A percentile compares a stretch with the other conserved stretches of the same genome.
These are phyloP conservation scores for Leptopilina myrica DNA, from an alignment of 2,888 invertebrate species.

Conservation along the genomic window DNA sequence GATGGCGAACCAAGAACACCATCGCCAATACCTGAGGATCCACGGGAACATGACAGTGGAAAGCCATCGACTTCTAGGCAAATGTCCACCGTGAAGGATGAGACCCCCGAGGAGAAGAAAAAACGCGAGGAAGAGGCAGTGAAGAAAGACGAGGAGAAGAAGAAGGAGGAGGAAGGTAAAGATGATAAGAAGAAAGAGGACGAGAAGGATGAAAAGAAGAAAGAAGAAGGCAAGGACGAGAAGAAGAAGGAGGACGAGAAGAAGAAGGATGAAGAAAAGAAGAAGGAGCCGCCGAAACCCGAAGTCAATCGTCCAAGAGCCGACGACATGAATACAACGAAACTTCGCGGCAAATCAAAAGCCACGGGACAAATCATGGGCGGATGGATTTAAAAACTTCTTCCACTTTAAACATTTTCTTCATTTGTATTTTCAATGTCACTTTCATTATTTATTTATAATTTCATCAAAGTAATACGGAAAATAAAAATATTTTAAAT, in stretches of 20 bases:
- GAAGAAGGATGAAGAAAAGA: conserved; percentile 53
- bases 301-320: conserved; percentile 56
- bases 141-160: conserved; percentile 41
- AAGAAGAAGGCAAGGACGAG: conserved; percentile 41
- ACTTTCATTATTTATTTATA: background rate
- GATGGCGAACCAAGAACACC: conserved; percentile 70
- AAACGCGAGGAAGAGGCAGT: conserved; percentile 43
- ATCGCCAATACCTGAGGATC: conserved; percentile 81
- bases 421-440: too few species aligned
- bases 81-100: conserved; percentile 43
- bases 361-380: conserved; percentile 85
- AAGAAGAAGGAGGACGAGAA: conserved; percentile 56
- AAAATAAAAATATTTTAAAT: too few species aligned
- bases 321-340: conserved; percentile 76
- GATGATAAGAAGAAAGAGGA: conserved; percentile 36
- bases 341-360: conserved; percentile 82
- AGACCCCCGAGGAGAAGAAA: conserved; percentile 50
- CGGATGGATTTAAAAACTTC: conserved; percentile 82
- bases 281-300: conserved; percentile 59
- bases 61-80: conserved; percentile 58
- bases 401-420: background rate
- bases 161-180: conserved; percentile 3
- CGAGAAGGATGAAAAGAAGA: conserved; percentile 39
- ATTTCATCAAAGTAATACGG: too few species aligned
- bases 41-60: conserved; percentile 77